These are phyloP conservation scores for Zoanthus sansibaricus DNA, from an alignment of 92 coral and sea anemone species.

Conservation along the genomic window DNA sequence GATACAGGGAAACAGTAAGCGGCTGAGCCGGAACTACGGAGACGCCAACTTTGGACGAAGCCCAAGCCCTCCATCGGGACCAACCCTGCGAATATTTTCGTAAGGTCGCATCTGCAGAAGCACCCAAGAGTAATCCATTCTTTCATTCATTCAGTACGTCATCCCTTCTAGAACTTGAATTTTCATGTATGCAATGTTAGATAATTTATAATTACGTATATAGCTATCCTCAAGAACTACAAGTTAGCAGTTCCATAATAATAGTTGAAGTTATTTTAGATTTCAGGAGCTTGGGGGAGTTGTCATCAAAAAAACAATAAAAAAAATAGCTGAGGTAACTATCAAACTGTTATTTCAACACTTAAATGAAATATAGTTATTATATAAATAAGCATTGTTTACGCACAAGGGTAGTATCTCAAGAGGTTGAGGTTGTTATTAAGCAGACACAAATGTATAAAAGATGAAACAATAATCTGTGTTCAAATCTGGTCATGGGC, in stretches of 20 bases:
- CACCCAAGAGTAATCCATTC: no score
- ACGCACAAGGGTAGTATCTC: not conserved
- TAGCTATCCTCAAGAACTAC: no score
- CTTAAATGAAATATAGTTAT: not conserved
- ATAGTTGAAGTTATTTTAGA: slow-evolving; percentile 44
- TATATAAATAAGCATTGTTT: not conserved
- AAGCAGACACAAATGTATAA: no score
- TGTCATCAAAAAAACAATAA: slow-evolving; percentile 65
- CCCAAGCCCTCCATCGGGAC: slow-evolving; percentile 5
- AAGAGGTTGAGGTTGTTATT: not conserved
- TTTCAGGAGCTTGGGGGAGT: slow-evolving; percentile 80
- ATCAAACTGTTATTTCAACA: not conserved
- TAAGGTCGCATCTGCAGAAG: not conserved
- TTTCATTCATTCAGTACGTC: no score
- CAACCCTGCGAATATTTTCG: slow-evolving; percentile 17
- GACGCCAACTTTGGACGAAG: not conserved
- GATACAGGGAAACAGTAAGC: slow-evolving; percentile 5
- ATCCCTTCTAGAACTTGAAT: no score
- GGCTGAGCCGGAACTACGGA: slow-evolving; percentile 11
- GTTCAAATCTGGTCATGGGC: no score
- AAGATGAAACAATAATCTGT: no score
- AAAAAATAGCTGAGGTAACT: slow-evolving; percentile 79
- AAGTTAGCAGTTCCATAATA: not conserved
- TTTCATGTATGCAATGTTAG: no score
- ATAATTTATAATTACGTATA: no score